phyloP scores from a whole-genome alignment of 2,113 vertebrate species.

The Esox niger region DNA sequence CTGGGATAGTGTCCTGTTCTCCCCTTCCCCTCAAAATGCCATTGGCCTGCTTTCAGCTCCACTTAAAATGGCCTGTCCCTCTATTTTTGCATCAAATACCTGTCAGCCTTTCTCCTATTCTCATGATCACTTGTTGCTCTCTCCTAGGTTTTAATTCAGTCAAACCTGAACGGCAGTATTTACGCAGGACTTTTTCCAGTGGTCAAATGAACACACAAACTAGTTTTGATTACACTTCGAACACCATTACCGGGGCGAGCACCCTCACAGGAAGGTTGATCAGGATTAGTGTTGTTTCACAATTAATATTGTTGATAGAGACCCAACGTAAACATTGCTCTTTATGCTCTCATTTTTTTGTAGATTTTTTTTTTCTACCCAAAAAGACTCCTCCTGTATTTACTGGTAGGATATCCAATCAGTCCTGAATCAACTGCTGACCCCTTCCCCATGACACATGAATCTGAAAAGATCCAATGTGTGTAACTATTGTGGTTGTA shows the following conservation, averaged over 20 bases:
- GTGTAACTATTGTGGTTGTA: no score
- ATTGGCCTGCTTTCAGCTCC: neutral
- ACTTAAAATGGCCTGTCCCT: neutral
- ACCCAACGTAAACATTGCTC: no score
- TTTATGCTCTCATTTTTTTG: no score
- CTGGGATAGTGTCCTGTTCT: neutral
- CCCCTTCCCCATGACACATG: no score
- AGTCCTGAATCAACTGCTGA: no score
- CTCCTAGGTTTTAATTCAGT: neutral
- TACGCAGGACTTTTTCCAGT: neutral
- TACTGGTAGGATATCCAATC: no score
- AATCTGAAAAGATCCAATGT: no score
- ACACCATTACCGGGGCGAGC: neutral
- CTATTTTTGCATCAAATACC: neutral
- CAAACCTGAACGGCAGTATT: neutral
- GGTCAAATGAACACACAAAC: neutral
- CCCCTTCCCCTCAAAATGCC: neutral
- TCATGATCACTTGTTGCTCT: neutral
- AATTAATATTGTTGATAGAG: no score
- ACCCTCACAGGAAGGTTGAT: no score
- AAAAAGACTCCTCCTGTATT: no score
- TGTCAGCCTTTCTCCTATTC: neutral
- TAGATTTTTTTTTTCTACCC: no score
- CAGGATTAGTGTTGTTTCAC: no score
- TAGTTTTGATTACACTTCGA: neutral